Base-by-base conservation (phyloP, 1,140 invertebrate genomes). In the Drosophila nasuta region DNA sequence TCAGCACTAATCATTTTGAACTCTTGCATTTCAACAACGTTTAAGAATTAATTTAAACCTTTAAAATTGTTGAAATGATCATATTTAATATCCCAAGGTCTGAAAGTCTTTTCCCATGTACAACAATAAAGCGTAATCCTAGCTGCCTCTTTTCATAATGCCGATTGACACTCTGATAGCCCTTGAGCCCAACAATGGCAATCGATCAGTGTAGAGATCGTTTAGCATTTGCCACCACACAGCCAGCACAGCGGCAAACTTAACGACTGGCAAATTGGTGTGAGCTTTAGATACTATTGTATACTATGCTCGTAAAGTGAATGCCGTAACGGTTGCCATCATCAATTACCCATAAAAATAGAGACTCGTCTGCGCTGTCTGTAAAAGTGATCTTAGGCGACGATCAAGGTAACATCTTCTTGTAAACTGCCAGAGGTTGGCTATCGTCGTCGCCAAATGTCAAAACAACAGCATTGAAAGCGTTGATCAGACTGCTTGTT, bases 341-440 rank as follows among this genome's bases (percentile, higher is more conserved):
- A 69, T 62, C 73, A 82, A 82, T 83, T 82, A 77, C 52, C 62
- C 46, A 33, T 54, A 57, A 33, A 69, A 68, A 25, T 25, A 25
- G 56, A 69, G 51, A 49, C 20, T n/a, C 43, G 30, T 28, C 38
- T 69, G 48, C 13, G 15, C 20, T 35, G 51, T 25, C 46, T 70
- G 67, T 75, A 70, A 64, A 67, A 82, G 82, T 82, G 78, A 75
- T 79, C 80, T 68, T 64, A 63, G 52, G 30, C 81, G 65, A 78
- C 58, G 82, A 85, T 85, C 81, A 85, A 85, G 81, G 81, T 79
- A 78, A 83, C 48, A 66, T 63, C 43, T 68, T 43, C 48, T 74
- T 56, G 60, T 17, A 54, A 35, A 35, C 59, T 60, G 46, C 51
- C 20, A 13, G 28, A 60, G 35, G 66, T 49, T 49, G 45, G 74